Base-by-base conservation (phyloP, 1,140 invertebrate species). In the Laodelphax striatellus region DNA sequence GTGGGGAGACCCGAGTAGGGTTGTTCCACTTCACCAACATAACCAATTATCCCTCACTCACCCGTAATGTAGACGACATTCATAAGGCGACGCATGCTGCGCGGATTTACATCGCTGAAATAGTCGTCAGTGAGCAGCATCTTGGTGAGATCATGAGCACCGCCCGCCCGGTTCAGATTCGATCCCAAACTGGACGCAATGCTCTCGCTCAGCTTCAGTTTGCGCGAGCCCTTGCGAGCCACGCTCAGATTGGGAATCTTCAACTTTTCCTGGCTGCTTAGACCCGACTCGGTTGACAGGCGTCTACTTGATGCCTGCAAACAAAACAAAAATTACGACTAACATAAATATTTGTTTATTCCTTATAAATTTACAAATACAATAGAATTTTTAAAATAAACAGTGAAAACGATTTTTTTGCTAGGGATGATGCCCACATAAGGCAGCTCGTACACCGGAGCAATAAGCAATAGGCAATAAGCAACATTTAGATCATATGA, bases 41-140 rank as follows among this genome's bases (percentile, higher is more conserved):
- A n/a, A n/a, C n/a, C n/a, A n/a, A n/a, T n/a, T n/a, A n/a, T n/a
- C 24, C 24, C 24, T 11, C 34, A 65, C 69, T 68, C 72, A 90
- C 90, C 92, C 62, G 93, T 97, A 17, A 98, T 86, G 68, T 97
- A 96, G 46, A 98, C 87, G 63, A 98, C 95, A 74, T 98, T 98
- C 89, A 98, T 94, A 9, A 98, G 80, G 56, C 95, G 79, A 57
- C 93, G 79, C 92, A 99, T 95, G 67, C 92, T 97, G 43, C 94
- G 78, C 0, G 95, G 96, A 80, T 97, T 98, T 28, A 98, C 92
- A 74, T 98, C 97, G 68, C 90, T 94, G 68, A 97, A 96, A 75
- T 96, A 96, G 74, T 97, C 94, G 71, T 96, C 92, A 1, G 91
- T 93, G 0, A 95, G 78, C 46, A 95, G 77, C 76, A 94, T 91